Percentiles rank a stretch among this genome's conserved stretches.
Evolutionary conservation across 2,797 vertebrate genomes (phyloP).

Genomic region (Karalla daura): DNA sequence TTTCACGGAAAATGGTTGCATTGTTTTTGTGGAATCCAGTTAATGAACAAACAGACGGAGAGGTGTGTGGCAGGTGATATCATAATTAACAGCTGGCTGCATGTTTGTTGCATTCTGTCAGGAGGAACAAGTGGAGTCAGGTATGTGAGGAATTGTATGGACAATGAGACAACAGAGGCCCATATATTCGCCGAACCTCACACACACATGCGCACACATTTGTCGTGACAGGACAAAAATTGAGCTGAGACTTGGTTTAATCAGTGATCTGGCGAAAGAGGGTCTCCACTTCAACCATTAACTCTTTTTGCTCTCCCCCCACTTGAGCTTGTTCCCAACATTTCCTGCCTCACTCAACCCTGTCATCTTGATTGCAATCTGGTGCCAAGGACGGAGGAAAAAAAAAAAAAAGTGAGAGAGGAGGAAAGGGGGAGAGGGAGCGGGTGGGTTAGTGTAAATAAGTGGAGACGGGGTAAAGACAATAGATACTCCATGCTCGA

Average conservation of each 20-base stretch:
- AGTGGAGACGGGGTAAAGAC: slow-evolving; percentile 53
- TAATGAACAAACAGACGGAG: too few relatives aligned
- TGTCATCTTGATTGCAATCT: slow-evolving; percentile 76
- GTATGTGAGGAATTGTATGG: slow-evolving; percentile 22
- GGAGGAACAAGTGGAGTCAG: slow-evolving; percentile 29
- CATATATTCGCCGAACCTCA: too few relatives aligned
- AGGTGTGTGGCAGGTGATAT: too few relatives aligned
- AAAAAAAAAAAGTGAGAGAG: slow-evolving; percentile 22
- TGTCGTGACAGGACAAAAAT: slow-evolving; percentile 22
- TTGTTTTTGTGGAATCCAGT: too few relatives aligned
- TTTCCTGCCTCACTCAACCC: slow-evolving; percentile 68
- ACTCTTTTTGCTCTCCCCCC: slow-evolving; percentile 63
- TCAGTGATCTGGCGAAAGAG: slow-evolving; percentile 70
- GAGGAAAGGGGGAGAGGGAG: background rate
- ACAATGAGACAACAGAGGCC: too few relatives aligned
- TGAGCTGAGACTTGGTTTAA: slow-evolving; percentile 50
- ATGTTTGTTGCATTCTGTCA: too few relatives aligned
- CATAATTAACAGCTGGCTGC: too few relatives aligned
- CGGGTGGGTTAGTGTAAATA: slow-evolving; percentile 29
- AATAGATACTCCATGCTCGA: slow-evolving; percentile 70
- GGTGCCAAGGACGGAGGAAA: slow-evolving; percentile 53
- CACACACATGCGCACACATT: slow-evolving; percentile 15
- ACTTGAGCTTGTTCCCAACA: slow-evolving; percentile 62
- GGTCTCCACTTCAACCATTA: slow-evolving; percentile 66
- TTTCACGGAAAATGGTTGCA: too few relatives aligned